Conservation (phyloP, 2,113 vertebrate genomes). For the Myotis davidii region DNA sequence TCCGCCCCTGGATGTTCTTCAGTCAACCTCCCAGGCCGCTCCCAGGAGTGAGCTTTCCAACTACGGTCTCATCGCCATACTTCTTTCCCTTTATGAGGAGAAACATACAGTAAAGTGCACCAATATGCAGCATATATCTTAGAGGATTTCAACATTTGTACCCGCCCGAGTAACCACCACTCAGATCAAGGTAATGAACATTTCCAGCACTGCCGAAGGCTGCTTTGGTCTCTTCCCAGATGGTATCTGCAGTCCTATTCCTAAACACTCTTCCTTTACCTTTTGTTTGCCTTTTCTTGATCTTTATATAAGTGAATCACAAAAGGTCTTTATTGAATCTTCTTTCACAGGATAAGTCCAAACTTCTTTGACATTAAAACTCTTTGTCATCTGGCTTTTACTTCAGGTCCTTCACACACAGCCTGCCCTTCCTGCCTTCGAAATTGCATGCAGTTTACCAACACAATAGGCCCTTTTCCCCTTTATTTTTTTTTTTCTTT, state of each 20-base stretch:
- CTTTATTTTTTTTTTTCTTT: neutral
- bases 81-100: neutral
- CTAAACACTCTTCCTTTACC: neutral
- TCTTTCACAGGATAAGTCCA: neutral
- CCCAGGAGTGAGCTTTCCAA: neutral
- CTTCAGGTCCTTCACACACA: neutral
- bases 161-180: neutral
- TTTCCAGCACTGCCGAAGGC: neutral
- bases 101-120: neutral
- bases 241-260: neutral
- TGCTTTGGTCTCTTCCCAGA: neutral
- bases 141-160: neutral
- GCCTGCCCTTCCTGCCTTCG: neutral
- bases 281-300: neutral
- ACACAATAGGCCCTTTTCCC: neutral
- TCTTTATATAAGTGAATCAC: neutral
- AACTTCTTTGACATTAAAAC: constrained; percentile 20
- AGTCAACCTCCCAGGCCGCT: neutral
- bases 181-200: neutral
- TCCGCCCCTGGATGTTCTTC: neutral
- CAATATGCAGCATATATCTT: neutral
- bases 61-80: neutral
- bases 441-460: neutral
- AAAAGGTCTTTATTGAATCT: neutral
- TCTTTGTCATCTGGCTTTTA: constrained; percentile 37